These are phyloP conservation scores for Melanchra persicariae DNA, from an alignment of 2,888 invertebrate genomes.

Conservation along the genomic window DNA sequence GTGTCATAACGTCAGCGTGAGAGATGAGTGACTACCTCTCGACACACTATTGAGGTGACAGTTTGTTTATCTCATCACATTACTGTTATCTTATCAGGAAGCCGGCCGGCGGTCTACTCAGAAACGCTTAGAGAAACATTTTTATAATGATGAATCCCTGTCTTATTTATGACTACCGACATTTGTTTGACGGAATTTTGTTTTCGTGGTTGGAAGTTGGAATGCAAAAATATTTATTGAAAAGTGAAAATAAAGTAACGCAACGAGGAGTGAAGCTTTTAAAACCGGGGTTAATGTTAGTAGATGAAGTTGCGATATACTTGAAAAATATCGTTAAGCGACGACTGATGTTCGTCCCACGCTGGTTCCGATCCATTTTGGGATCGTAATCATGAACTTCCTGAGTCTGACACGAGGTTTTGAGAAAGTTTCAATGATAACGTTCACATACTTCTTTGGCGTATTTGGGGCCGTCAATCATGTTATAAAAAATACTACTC, in stretches of 20 bases:
- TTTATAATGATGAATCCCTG: slow-evolving; percentile 72
- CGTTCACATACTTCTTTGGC: slow-evolving; percentile 21
- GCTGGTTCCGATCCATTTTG: slow-evolving; percentile 40
- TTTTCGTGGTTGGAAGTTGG: slow-evolving; percentile 23
- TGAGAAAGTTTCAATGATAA: slow-evolving; percentile 44
- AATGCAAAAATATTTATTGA: slow-evolving; percentile 28
- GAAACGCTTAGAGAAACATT: slow-evolving; percentile 69
- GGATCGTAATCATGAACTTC: slow-evolving; percentile 41
- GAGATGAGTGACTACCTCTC: slow-evolving; percentile 67
- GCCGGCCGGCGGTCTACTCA: slow-evolving; percentile 62
- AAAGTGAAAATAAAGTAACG: slow-evolving; percentile 18
- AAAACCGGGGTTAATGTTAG: slow-evolving; percentile 7
- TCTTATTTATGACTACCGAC: slow-evolving; percentile 65
- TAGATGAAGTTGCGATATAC: slow-evolving; percentile 2
- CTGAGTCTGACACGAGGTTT: slow-evolving; percentile 28
- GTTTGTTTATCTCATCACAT: slow-evolving; percentile 65
- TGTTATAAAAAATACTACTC: slow-evolving; percentile 25
- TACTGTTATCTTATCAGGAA: slow-evolving; percentile 74
- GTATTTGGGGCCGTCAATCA: slow-evolving; percentile 10
- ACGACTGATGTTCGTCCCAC: slow-evolving; percentile 55
- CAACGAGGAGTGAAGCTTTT: slow-evolving; percentile 25
- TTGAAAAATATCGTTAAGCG: slow-evolving; percentile 26
- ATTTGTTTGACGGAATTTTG: slow-evolving; percentile 37
- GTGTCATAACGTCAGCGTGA: slow-evolving; percentile 65
- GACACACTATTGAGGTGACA: slow-evolving; percentile 59